Evolutionary conservation across 2,888 invertebrate species (phyloP).

Genomic region (Tiliacea aurago): DNA sequence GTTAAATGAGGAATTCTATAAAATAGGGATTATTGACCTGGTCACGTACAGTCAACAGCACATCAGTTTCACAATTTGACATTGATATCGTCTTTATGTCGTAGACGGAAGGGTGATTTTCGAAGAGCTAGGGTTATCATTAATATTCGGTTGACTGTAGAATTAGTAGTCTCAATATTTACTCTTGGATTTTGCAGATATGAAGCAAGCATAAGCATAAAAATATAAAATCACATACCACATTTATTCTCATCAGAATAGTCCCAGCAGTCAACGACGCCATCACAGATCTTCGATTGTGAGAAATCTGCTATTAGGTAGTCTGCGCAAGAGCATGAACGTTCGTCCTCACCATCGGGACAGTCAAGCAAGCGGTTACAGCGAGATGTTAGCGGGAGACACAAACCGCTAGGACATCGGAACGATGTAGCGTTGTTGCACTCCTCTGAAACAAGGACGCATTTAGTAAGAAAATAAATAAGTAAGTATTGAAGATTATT

Average conservation of each 20-base stretch:
- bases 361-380: conserved; percentile 94
- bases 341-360: conserved; percentile 93
- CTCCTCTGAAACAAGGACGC: conserved; percentile 74
- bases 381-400: conserved; percentile 92
- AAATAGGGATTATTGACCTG: background rate
- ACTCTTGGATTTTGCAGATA: background rate
- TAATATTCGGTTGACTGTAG: background rate
- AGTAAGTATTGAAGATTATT: background rate
- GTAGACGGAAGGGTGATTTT: background rate
- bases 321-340: conserved; percentile 94
- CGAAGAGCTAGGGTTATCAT: background rate
- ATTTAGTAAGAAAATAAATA: background rate
- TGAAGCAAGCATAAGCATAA: background rate
- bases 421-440: conserved; percentile 89
- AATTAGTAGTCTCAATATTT: background rate
- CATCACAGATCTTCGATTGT: conserved; percentile 94
- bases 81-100: background rate
- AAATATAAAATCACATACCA: conserved; percentile 88
- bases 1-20: background rate
- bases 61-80: background rate
- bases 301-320: conserved; percentile 93
- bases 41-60: background rate
- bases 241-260: conserved; percentile 94
- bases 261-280: conserved; percentile 95
- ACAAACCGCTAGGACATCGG: conserved; percentile 92